A percentile compares a stretch with the other conserved stretches of the same genome.
These are phyloP conservation scores for Balanococcus diminutus DNA, from an alignment of 2,888 invertebrate species.

Conservation along the genomic window DNA sequence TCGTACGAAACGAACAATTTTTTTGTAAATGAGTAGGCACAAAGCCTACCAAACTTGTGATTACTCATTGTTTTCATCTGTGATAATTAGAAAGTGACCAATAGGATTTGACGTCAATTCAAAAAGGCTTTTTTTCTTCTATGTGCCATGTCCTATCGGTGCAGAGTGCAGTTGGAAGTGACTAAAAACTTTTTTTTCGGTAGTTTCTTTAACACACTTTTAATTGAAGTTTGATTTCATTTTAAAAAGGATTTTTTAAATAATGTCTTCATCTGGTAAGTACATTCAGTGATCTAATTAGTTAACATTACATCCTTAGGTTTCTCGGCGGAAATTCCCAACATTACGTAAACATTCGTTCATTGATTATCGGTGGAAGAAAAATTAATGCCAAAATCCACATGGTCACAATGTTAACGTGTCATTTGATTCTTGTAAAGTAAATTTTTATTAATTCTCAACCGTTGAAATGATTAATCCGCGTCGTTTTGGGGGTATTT, in stretches of 20 bases:
- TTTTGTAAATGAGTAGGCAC: neutral
- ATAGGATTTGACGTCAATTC: conserved; percentile 19
- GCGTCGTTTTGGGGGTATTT: neutral
- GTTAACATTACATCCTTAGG: neutral
- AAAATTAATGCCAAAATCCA: conserved; percentile 46
- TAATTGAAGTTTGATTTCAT: conserved; percentile 27
- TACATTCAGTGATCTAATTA: neutral
- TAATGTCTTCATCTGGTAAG: conserved; percentile 48
- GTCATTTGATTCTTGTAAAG: conserved; percentile 45
- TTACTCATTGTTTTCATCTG: neutral
- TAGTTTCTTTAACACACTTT: conserved; percentile 35
- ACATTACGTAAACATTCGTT: conserved; percentile 16
- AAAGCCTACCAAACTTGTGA: neutral
- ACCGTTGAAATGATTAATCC: neutral
- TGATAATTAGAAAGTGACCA: conserved; percentile 2
- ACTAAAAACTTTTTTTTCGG: conserved; percentile 24
- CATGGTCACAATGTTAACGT: conserved; percentile 54
- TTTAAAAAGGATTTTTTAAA: neutral
- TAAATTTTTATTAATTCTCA: neutral
- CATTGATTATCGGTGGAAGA: conserved; percentile 14
- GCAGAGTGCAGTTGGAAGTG: conserved; percentile 40
- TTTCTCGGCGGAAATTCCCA: neutral
- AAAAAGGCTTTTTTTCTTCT: conserved; percentile 21
- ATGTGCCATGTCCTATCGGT: conserved; percentile 43
- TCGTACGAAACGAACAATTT: neutral